Evolutionary conservation across 2,797 vertebrate genomes (phyloP), one percentile per base, ranked within the genome.

Genomic region (Pelobates cultripes): DNA sequence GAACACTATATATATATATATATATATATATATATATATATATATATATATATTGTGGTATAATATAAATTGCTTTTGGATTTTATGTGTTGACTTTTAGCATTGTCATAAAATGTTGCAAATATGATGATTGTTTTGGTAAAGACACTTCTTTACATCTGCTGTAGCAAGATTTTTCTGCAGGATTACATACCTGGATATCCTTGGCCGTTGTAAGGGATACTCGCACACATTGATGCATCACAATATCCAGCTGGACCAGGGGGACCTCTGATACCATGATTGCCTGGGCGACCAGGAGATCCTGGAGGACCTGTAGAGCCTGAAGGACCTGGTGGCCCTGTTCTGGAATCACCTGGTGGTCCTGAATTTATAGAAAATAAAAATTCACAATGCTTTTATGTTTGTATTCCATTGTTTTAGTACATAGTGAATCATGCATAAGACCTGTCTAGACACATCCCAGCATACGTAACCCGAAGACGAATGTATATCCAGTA

Each of bases 161-260:
- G 28, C 28, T 28, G 28, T 28, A 28, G 28, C 28, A 28, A 28
- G 28, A 28, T 28, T 28, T 1, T 28, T 28, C 28, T 28, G 28
- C 28, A 28, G 28, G 28, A 1, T 70, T 43, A 87, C 96, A 0
- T 94, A 99, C 98, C 97, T 95, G 90, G 91, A 88, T 98, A 99
- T 90, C 96, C 96, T 90, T 98, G 97, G 41, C 97, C 97, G 0
- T 99, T 98, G 94, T 99, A 99, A 70, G 95, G 96, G 86, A 99
- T 98, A 75, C 98, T 97, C 44, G 97, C 95, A 74, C 98, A 99
- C 91, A 97, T 96, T 71, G 98, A 99, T 4, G 98, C 98, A 90
- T 99, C 98, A 45, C 98, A 99, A 88, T 99, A 99, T 40, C 98
- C 98, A 17, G 97, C 86, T 66, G 96, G 94, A 42, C 98, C 98